Conservation (phyloP, 2,113 vertebrate genomes). For the Climacteris rufus region DNA sequence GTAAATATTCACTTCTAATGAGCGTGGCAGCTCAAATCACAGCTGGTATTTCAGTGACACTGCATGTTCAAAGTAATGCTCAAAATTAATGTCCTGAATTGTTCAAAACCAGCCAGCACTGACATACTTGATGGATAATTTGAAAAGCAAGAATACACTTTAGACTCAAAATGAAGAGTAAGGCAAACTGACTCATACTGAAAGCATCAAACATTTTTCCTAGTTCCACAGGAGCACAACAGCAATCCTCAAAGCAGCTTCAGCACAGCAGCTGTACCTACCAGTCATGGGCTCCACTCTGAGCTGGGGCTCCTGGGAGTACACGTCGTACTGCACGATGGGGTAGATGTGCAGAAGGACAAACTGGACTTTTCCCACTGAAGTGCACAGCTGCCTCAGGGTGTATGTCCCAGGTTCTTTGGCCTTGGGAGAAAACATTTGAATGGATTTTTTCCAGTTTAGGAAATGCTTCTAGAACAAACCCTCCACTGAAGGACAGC, state of each 20-base stretch:
- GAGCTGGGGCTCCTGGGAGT: conserved; percentile 96
- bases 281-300: conserved; percentile 90
- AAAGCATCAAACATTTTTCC: not conserved
- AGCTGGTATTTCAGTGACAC: not conserved
- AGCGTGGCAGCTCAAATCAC: not conserved
- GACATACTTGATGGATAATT: not conserved
- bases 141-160: not conserved
- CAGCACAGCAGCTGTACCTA: conserved; percentile 53
- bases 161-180: not conserved
- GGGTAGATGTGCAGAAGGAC: conserved; percentile 92
- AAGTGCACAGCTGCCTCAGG: conserved; percentile 86
- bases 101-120: not conserved
- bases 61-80: not conserved
- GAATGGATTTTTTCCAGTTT: not conserved
- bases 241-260: not conserved
- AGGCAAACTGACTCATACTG: not conserved
- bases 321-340: conserved; percentile 91
- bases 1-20: not conserved
- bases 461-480: not conserved
- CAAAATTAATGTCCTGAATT: not conserved
- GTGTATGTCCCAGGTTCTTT: conserved; percentile 91
- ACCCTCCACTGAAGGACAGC: not conserved
- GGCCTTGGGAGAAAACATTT: conserved; percentile 72
- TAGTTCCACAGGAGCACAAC: not conserved
- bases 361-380: conserved; percentile 86